Conservation (phyloP, 2,113 vertebrate species). For the Phodopus roborovskii region DNA sequence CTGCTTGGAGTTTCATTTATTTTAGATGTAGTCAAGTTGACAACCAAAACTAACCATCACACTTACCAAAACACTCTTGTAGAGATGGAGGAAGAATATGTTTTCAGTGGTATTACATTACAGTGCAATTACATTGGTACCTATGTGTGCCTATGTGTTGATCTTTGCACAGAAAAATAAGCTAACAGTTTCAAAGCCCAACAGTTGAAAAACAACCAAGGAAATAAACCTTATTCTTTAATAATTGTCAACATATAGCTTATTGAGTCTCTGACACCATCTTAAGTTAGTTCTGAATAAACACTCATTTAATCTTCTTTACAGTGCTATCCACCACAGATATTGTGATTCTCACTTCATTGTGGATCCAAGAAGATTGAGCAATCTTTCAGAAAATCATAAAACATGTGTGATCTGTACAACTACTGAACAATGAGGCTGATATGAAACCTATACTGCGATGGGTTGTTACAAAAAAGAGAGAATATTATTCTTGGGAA, state of each 20-base stretch:
- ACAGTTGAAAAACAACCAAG: neutral
- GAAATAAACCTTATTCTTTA: neutral
- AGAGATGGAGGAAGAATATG: neutral
- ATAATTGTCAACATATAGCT: neutral
- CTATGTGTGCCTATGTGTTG: neutral
- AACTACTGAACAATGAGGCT: neutral
- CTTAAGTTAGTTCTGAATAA: neutral
- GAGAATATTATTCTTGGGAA: neutral
- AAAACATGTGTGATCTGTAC: neutral
- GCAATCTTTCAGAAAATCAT: neutral
- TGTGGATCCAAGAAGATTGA: neutral
- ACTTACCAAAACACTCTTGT: conserved; percentile 15
- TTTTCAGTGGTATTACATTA: neutral
- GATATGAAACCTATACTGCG: neutral
- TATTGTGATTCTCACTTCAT: neutral
- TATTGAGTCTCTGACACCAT: neutral
- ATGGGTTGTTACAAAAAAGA: neutral
- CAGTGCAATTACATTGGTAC: too few species aligned
- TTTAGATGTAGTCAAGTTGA: neutral
- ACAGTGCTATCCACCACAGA: neutral
- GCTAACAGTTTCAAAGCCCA: neutral
- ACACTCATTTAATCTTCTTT: neutral
- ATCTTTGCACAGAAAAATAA: neutral
- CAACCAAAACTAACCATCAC: neutral
- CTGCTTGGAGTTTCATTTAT: neutral